These are phyloP conservation scores for Mesoligia furuncula DNA, from an alignment of 2,888 invertebrate genomes.

Conservation along the genomic window DNA sequence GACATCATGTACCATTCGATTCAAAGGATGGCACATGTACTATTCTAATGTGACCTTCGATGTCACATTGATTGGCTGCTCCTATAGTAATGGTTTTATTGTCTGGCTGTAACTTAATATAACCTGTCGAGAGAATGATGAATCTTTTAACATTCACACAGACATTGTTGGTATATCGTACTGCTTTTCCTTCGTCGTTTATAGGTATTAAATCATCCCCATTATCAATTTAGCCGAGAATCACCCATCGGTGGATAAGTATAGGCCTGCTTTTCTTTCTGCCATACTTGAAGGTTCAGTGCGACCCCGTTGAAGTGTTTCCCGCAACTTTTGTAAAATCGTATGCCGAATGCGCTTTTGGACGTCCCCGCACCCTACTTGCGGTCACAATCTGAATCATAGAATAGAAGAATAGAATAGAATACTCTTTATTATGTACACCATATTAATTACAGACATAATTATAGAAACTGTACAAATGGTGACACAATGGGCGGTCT, in stretches of 20 bases:
- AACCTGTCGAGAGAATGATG: constrained; percentile 5
- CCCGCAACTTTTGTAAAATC: no score
- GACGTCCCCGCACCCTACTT: no score
- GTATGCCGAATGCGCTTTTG: background rate
- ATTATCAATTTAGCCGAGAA: background rate
- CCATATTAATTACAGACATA: no score
- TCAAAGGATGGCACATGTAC: constrained; percentile 65
- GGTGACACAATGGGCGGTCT: no score
- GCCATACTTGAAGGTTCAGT: background rate
- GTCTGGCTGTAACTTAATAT: constrained; percentile 32
- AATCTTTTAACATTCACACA: background rate
- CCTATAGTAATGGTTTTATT: constrained; percentile 53
- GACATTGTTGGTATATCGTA: background rate
- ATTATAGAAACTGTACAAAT: no score
- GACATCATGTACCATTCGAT: constrained; percentile 75
- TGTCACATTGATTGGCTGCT: constrained; percentile 62
- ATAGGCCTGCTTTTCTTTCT: background rate
- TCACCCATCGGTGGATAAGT: no score
- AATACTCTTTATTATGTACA: no score
- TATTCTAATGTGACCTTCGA: constrained; percentile 67
- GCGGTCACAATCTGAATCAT: no score
- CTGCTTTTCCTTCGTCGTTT: background rate
- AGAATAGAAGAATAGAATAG: no score
- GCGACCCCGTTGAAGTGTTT: background rate
- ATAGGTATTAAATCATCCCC: background rate